Conservation (phyloP, 2,113 vertebrate genomes). For the Theropithecus gelada region DNA sequence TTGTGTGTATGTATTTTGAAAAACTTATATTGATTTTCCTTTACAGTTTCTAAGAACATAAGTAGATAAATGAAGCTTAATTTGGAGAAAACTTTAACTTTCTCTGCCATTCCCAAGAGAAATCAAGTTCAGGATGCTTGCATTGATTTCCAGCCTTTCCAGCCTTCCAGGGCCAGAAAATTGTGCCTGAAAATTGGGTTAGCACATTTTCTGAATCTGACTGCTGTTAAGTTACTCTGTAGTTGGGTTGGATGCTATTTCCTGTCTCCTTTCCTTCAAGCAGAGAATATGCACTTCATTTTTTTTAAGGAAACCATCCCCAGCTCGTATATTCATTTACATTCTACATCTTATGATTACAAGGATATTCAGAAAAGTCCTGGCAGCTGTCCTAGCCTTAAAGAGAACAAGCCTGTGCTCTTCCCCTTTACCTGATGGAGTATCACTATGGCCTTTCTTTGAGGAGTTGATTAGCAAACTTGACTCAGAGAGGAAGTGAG, state of each 20-base stretch:
- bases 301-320: slow-evolving; percentile 33
- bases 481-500: not conserved
- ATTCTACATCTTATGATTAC: not conserved
- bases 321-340: slow-evolving; percentile 44
- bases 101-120: not conserved
- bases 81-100: not conserved
- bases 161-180: not conserved
- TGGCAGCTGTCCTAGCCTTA: not conserved
- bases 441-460: not conserved
- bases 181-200: not conserved
- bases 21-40: slow-evolving; percentile 7
- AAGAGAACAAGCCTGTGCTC: not conserved
- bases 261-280: not conserved
- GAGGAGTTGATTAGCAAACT: slow-evolving; percentile 6
- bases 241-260: not conserved
- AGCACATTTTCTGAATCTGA: not conserved
- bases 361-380: not conserved
- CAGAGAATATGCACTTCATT: not conserved
- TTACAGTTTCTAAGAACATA: not conserved
- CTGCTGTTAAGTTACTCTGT: not conserved
- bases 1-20: not conserved
- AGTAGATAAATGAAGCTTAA: not conserved
- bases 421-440: not conserved
- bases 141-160: slow-evolving; percentile 25
- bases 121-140: not conserved